Conservation (phyloP, 2,797 vertebrate species). For the Melopsittacus undulatus region DNA sequence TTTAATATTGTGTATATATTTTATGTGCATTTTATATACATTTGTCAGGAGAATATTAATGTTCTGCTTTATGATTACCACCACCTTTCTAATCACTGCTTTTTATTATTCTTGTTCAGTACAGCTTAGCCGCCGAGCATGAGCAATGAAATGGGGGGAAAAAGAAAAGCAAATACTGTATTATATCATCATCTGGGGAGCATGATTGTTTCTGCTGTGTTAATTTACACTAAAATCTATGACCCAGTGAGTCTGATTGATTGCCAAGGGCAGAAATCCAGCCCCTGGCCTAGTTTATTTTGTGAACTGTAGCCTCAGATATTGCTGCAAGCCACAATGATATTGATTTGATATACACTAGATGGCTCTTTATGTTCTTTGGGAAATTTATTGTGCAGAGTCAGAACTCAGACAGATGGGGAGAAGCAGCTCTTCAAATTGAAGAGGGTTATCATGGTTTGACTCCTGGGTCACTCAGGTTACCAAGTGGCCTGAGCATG, state of each 20-base stretch:
- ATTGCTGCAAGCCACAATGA: conserved; percentile 79
- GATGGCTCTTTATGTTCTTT: conserved; percentile 84
- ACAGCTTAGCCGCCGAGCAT: conserved; percentile 54
- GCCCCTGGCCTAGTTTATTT: conserved; percentile 85
- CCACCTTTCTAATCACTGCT: conserved; percentile 71
- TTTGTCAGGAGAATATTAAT: conserved; percentile 71
- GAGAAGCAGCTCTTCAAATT: conserved; percentile 82
- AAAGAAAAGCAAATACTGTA: conserved; percentile 77
- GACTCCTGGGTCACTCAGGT: conserved; percentile 82
- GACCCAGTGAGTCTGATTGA: conserved; percentile 83
- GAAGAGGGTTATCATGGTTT: conserved; percentile 81
- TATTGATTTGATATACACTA: conserved; percentile 88
- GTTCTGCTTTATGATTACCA: conserved; percentile 60
- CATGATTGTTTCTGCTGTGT: conserved; percentile 81
- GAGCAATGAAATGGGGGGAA: conserved; percentile 57
- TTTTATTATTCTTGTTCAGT: conserved; percentile 76
- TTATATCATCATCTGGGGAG: conserved; percentile 79
- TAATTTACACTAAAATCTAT: conserved; percentile 88
- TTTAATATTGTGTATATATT: conserved; percentile 14
- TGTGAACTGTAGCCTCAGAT: conserved; percentile 86
- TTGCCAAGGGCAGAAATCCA: conserved; percentile 84
- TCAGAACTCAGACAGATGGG: conserved; percentile 78
- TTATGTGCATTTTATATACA: conserved; percentile 28
- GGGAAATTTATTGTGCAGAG: conserved; percentile 85
- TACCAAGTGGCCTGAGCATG: conserved; percentile 79